Conservation (phyloP, 2,113 vertebrate genomes). For the Tetrao urogallus region DNA sequence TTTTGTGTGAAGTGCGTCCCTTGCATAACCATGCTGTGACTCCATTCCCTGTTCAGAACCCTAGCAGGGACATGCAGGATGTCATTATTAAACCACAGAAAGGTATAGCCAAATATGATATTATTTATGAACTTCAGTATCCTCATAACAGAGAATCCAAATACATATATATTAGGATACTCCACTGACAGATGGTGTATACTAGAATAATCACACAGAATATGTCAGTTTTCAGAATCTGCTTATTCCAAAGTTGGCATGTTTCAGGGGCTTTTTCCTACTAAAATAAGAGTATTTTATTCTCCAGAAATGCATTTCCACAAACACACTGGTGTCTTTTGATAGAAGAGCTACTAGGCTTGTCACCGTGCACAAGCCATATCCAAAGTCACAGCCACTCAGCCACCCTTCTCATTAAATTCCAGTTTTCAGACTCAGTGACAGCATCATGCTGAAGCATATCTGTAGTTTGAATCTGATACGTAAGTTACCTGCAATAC, state of each 20-base stretch:
- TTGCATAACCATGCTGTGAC: not conserved
- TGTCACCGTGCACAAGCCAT: not conserved
- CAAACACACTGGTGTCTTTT: slow-evolving; percentile 48
- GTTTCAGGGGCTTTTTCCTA: slow-evolving; percentile 45
- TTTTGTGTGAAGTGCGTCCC: not conserved
- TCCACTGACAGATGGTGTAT: slow-evolving; percentile 52
- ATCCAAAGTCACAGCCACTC: not conserved
- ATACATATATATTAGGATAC: slow-evolving; percentile 70
- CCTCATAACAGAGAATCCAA: slow-evolving; percentile 25
- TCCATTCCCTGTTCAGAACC: not conserved
- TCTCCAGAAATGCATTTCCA: slow-evolving; percentile 58
- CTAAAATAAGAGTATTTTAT: slow-evolving; percentile 63
- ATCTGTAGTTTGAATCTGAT: not conserved
- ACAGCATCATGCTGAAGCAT: not conserved
- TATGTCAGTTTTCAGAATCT: slow-evolving; percentile 45
- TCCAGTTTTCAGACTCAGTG: not conserved
- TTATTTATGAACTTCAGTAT: slow-evolving; percentile 38
- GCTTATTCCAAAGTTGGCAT: slow-evolving; percentile 50
- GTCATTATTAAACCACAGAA: not conserved
- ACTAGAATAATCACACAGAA: slow-evolving; percentile 60
- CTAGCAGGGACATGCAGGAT: not conserved
- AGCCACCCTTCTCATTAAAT: not conserved
- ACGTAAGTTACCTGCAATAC: accelerated
- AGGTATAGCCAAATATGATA: slow-evolving; percentile 8
- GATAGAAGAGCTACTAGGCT: slow-evolving; percentile 51